A percentile compares a stretch with the other conserved stretches of the same genome.
phyloP scores from a whole-genome alignment of 92 coral and sea anemone genomes.

The Blastomussa wellsi region DNA sequence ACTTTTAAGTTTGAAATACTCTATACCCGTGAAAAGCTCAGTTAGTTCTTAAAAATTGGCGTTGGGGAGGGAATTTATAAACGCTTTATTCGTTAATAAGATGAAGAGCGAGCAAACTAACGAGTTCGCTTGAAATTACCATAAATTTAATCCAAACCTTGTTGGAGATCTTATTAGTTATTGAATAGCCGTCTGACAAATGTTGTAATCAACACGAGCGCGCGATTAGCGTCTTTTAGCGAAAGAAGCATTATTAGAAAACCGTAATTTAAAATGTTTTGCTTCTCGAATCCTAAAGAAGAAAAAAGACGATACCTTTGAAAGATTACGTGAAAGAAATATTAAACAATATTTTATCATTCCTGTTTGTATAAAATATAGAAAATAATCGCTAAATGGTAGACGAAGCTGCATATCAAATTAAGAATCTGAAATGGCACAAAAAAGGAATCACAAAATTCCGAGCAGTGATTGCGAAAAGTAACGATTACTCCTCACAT shows the following conservation, averaged over 20 bases:
- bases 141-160: slow-evolving; percentile 1
- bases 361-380: not conserved
- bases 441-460: not conserved
- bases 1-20: not conserved
- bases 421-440: not conserved
- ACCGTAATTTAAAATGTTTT: not conserved
- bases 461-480: not conserved
- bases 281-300: not conserved
- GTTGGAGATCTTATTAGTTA: not conserved
- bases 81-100: not conserved
- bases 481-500: not conserved
- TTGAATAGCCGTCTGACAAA: not conserved
- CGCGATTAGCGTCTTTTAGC: not conserved
- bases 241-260: not conserved
- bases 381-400: not conserved
- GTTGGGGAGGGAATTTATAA: not conserved
- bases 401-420: not conserved
- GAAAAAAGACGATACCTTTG: not conserved
- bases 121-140: not conserved
- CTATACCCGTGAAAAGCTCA: not conserved
- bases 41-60: not conserved
- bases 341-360: not conserved
- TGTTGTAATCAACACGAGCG: not conserved
- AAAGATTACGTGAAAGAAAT: not conserved
- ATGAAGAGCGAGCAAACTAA: not conserved